Evolutionary conservation across 2,888 invertebrate species (phyloP).

Genomic region (Amphipyra tragopoginis): DNA sequence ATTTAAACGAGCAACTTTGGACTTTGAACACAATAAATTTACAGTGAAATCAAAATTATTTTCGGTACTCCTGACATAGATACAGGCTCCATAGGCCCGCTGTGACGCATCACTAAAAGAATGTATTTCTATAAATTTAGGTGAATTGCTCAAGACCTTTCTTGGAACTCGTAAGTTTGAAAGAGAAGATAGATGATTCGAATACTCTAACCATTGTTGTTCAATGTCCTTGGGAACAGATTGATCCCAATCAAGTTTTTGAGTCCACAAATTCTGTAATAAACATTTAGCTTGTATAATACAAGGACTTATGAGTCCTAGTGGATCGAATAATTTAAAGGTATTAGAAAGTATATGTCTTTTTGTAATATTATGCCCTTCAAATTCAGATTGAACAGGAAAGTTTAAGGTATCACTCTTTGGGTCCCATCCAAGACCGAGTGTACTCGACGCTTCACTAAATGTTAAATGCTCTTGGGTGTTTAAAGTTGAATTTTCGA

Average conservation of each 20-base stretch:
- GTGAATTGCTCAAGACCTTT: conserved; percentile 1
- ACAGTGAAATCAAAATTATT: neutral
- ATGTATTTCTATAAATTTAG: conserved; percentile 1
- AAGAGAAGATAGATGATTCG: neutral
- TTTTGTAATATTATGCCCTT: neutral
- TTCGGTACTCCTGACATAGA: conserved; percentile 7
- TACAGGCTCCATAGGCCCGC: conserved; percentile 1
- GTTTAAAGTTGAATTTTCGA: too few species aligned
- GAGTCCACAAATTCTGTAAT: too few species aligned
- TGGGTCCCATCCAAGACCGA: conserved; percentile 1
- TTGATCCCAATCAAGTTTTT: too few species aligned
- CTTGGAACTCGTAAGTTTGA: neutral
- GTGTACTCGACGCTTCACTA: conserved; percentile 2
- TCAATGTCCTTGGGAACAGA: conserved; percentile 1
- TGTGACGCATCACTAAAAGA: conserved; percentile 1
- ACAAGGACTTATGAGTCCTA: neutral
- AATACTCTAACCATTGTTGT: neutral
- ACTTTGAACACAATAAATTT: conserved; percentile 3
- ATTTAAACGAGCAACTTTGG: conserved; percentile 3
- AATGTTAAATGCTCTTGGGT: conserved; percentile 1
- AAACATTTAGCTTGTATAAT: conserved; percentile 2
- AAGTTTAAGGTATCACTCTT: conserved; percentile 1
- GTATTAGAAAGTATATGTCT: neutral
- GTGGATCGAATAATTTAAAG: neutral
- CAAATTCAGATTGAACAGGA: neutral